Evolutionary conservation across 2,113 vertebrate genomes (phyloP), one percentile per base, ranked within the genome.

Genomic region (Sterna hirundo): DNA sequence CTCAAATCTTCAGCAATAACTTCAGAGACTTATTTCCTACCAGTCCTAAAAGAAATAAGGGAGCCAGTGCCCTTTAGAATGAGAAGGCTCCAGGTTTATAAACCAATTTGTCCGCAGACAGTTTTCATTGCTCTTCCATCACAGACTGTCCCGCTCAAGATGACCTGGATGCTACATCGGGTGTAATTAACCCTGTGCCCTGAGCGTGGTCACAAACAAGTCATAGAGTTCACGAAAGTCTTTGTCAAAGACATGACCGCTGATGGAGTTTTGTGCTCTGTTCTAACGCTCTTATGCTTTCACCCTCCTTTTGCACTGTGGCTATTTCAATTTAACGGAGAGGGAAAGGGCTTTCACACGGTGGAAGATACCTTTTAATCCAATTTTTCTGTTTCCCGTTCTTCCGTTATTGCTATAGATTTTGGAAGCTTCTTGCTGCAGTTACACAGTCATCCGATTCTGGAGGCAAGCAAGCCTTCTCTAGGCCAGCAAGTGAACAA

Each of bases 371-470:
- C 11, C 52, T 95, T 93, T 93, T 87, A 86, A 88, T 83, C 27
- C 19, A 66, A 6, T 72, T 89, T 87, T 93, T 87, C 29, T 25
- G 25, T 76, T 88, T 72, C 66, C 44, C 46, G 3, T 85, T 90
- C 64, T 92, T 68, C 71, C 20, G 10, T 70, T 96, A 77, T 8
- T 91, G 69, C 76, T 91, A 75, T 49, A 55, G 70, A 90, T 80
- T 94, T 91, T 80, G 83, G 80, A 88, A 87, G 85, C 44, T 81
- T 93, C 86, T 84, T 83, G 26, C 52, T 70, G 66, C 17, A 10
- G 47, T 94, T 93, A 90, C 21, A 78, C 69, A 85, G 76, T n/a
- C 68, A 77, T 94, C 81, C 68, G 58, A 88, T 96, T 94, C 87
- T 83, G 40, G 12, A 88, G 27, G 44, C 47, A 94, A 88, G 60